phyloP scores from a whole-genome alignment of 2,888 invertebrate species.

The Zhuqinia jingwanae region DNA sequence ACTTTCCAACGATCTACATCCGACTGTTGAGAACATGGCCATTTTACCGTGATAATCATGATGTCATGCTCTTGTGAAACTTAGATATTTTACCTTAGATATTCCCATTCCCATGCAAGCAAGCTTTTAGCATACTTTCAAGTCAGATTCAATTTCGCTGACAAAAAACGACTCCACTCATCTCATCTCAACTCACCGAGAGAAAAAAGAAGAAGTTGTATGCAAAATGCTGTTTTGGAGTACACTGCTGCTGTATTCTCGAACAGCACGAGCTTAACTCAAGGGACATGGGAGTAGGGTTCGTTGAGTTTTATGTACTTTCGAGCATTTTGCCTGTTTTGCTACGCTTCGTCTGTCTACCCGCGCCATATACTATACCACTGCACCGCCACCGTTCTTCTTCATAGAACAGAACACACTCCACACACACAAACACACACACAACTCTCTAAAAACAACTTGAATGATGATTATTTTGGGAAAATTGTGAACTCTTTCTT shows the following conservation, averaged over 20 bases:
- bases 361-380: too few species aligned
- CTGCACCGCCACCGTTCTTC: neutral
- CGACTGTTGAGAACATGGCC: too few species aligned
- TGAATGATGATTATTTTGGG: constrained; percentile 78
- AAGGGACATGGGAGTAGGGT: too few species aligned
- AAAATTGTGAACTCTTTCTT: constrained; percentile 71
- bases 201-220: too few species aligned
- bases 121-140: constrained; percentile 3
- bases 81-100: constrained; percentile 2
- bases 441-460: neutral
- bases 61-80: constrained; percentile 34
- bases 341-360: too few species aligned
- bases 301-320: too few species aligned
- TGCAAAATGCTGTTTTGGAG: too few species aligned
- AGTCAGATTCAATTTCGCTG: constrained; percentile 34
- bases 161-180: constrained; percentile 3
- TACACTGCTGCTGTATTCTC: too few species aligned
- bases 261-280: too few species aligned
- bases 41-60: constrained; percentile 22
- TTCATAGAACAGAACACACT: neutral
- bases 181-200: neutral
- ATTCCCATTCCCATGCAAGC: constrained; percentile 8
- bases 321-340: too few species aligned
- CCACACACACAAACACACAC: neutral
- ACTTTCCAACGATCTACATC: too few species aligned